Conservation (phyloP, 2,113 vertebrate species). For the Cebidichthys violaceus region DNA sequence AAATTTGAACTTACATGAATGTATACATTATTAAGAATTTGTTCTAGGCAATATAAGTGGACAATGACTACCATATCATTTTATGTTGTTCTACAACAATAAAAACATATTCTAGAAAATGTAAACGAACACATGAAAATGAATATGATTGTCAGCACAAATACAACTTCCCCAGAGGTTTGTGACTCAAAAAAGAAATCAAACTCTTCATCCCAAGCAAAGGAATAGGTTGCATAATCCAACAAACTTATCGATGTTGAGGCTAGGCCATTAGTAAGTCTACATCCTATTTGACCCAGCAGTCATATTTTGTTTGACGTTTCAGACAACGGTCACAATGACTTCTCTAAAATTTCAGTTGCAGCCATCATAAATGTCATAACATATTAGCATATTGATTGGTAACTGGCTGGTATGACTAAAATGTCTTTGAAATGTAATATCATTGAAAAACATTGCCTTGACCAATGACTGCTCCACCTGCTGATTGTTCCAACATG, state of each 20-base stretch:
- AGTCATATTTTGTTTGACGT: neutral
- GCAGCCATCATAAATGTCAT: neutral
- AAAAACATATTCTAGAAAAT: constrained; percentile 17
- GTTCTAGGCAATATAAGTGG: neutral
- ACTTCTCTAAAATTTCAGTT: neutral
- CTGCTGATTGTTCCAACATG: neutral
- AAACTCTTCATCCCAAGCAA: neutral
- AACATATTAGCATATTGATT: constrained; percentile 2
- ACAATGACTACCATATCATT: neutral
- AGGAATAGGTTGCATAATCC: neutral
- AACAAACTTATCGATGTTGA: neutral
- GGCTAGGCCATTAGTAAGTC: neutral
- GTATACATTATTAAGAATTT: neutral
- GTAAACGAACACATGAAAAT: neutral
- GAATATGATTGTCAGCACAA: neutral
- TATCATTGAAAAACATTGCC: neutral
- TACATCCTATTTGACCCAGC: neutral
- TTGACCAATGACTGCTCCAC: neutral
- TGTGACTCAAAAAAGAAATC: neutral
- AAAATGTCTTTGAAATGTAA: neutral
- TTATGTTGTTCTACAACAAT: neutral
- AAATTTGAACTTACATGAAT: neutral
- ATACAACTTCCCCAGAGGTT: neutral
- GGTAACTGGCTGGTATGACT: neutral
- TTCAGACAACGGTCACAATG: neutral